Base-by-base conservation (phyloP, 1,140 invertebrate species). In the Asobara japonica region DNA sequence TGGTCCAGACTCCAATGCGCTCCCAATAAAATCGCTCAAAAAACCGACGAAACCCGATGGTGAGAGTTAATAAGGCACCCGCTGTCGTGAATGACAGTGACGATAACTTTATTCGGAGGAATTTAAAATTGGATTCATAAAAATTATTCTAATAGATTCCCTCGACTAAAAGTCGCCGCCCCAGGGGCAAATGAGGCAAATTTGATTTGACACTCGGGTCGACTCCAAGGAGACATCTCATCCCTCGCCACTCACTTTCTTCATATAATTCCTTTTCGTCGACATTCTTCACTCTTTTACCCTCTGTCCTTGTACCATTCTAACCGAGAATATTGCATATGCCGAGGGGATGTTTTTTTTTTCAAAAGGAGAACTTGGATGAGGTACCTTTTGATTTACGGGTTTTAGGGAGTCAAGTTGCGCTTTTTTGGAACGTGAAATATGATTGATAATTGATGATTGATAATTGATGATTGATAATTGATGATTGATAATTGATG, bases 121-220 rank as follows among this genome's bases (percentile, higher is more conserved):
- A 85, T 86, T 84, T 86, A 82, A 86, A 86, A 86, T 87, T 85
- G 83, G 83, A 87, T 87, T 87, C 81, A 84, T 86, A 86, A 87
- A 87, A 87, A 86, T 87, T 87, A 87, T 87, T 86, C 83, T 87
- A 87, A 86, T 87, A 84, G 83, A 86, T 86, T 87, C 85, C 27
- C 38, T 62, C 29, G 60, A 62, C 25, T 62, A 51, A 29, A 51
- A 74, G 73, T 64, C 60, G 27, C 64, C 45, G 56, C 30, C 65
- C 29, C 69, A 38, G 27, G 71, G 64, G 64, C 80, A 84, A 86
- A 83, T 82, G 83, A 84, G 82, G 84, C 82, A 87, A 87, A 87
- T 86, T 87, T 83, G 83, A 86, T 86, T 86, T 86, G 84, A 86
- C 84, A 86, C 83, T 80, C 78, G 80, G 82, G 70, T 31, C 56